Evolutionary conservation across 1,140 invertebrate species (phyloP).

Genomic region (Drosophila sechellia): DNA sequence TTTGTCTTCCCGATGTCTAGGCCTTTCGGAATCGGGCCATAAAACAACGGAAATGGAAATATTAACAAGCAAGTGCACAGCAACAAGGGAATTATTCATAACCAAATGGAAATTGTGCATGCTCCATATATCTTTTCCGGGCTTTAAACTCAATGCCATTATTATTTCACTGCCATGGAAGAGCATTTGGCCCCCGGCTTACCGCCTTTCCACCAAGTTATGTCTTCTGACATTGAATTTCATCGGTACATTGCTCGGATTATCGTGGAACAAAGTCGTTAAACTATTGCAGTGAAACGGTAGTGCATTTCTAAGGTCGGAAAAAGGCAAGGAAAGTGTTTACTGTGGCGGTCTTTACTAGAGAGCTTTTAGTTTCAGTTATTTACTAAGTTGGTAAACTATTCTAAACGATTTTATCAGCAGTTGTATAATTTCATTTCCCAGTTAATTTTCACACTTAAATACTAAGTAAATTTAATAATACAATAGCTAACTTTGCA

Average conservation of each 20-base stretch:
- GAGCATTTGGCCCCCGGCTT: constrained; percentile 3
- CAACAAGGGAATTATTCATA: constrained; percentile 75
- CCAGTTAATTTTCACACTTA: not conserved
- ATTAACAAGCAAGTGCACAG: constrained; percentile 83
- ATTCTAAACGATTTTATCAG: constrained; percentile 11
- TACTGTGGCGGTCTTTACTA: not conserved
- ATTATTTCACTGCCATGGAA: constrained; percentile 19
- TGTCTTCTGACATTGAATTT: constrained; percentile 36
- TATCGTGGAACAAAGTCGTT: constrained; percentile 24
- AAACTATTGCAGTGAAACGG: constrained; percentile 40
- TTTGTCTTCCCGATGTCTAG: constrained; percentile 45
- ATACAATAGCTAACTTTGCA: not conserved
- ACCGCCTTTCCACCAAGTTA: constrained; percentile 14
- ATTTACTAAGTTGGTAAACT: constrained; percentile 23
- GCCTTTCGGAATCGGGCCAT: constrained; percentile 73
- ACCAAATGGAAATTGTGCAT: constrained; percentile 77
- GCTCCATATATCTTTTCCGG: constrained; percentile 67
- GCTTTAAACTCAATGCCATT: constrained; percentile 55
- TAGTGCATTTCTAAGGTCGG: constrained; percentile 6
- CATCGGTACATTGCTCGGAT: constrained; percentile 32
- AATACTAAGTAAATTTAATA: no score
- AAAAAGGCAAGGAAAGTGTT: constrained; percentile 20
- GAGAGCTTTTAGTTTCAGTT: constrained; percentile 5
- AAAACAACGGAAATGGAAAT: constrained; percentile 84
- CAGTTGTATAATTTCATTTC: not conserved